phyloP scores from a whole-genome alignment of 2,888 invertebrate genomes.

The Ornithoptera priamus region DNA sequence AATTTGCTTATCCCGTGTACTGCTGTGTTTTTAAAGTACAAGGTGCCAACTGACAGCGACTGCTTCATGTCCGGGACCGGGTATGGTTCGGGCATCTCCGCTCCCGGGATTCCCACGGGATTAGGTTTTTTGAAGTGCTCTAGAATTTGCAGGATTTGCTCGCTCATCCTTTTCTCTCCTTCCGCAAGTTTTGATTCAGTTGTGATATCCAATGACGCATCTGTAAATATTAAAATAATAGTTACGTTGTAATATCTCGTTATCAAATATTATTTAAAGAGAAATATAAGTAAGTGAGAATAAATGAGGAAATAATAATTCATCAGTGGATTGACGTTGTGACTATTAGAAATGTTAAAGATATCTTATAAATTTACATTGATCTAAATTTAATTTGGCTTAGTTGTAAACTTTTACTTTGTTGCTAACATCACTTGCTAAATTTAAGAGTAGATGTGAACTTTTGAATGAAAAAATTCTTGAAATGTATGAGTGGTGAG shows the following conservation, averaged over 20 bases:
- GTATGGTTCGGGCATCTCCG: slow-evolving; percentile 90
- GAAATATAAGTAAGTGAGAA: too few relatives aligned
- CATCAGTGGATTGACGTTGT: too few relatives aligned
- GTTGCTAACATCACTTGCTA: too few relatives aligned
- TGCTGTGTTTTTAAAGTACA: slow-evolving; percentile 86
- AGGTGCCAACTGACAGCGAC: slow-evolving; percentile 82
- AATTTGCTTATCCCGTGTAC: slow-evolving; percentile 90
- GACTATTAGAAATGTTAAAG: too few relatives aligned
- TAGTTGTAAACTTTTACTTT: too few relatives aligned
- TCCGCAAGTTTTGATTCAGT: slow-evolving; percentile 43
- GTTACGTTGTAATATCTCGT: not conserved
- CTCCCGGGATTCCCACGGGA: slow-evolving; percentile 89
- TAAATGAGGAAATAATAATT: too few relatives aligned
- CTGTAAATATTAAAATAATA: slow-evolving; percentile 29
- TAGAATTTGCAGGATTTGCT: slow-evolving; percentile 85
- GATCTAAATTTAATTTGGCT: too few relatives aligned
- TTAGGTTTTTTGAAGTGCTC: slow-evolving; percentile 91
- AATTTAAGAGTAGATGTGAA: too few relatives aligned
- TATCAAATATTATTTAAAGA: too few relatives aligned
- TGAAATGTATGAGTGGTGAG: too few relatives aligned
- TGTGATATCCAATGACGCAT: slow-evolving; percentile 34
- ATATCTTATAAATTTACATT: too few relatives aligned
- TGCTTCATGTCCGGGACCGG: slow-evolving; percentile 88
- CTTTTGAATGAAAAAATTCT: too few relatives aligned
- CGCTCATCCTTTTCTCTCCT: slow-evolving; percentile 85